phyloP scores from a whole-genome alignment of 2,888 invertebrate species.

The Rhingia campestris region DNA sequence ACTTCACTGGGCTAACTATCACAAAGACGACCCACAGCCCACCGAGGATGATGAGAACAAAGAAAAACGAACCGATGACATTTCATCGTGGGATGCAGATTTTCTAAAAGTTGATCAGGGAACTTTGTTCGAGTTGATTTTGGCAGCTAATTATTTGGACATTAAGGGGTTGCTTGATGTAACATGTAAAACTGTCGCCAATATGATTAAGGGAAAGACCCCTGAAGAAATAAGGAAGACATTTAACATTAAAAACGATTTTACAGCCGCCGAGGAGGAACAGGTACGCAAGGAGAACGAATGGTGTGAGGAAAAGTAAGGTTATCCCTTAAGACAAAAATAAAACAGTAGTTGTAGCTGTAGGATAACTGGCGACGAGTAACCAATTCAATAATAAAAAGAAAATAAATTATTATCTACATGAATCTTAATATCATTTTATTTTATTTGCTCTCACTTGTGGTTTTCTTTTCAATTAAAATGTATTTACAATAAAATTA shows the following conservation, averaged over 20 bases:
- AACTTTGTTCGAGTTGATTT: conserved; percentile 96
- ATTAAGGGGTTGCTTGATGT: conserved; percentile 98
- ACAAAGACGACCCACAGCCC: conserved; percentile 97
- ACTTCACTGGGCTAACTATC: conserved; percentile 95
- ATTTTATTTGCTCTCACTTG: conserved; percentile 29
- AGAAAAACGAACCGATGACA: conserved; percentile 99
- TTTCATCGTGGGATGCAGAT: conserved; percentile 99
- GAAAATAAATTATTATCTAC: conserved; percentile 15
- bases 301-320: conserved; percentile 85
- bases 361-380: conserved; percentile 11
- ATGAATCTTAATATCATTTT: conserved; percentile 17
- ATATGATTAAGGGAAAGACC: conserved; percentile 99
- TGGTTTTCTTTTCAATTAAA: conserved; percentile 41
- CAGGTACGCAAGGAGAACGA: conserved; percentile 98
- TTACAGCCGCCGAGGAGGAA: conserved; percentile 97
- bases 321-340: not conserved
- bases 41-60: conserved; percentile 98
- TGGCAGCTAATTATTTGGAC: conserved; percentile 98
- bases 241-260: conserved; percentile 98
- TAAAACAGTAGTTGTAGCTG: conserved; percentile 6
- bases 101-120: conserved; percentile 99
- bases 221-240: conserved; percentile 98
- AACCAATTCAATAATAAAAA: conserved; percentile 3
- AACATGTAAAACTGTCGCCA: conserved; percentile 98
- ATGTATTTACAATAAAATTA: conserved; percentile 19